These are phyloP conservation scores for Nansenia antarctica DNA, from an alignment of 2,113 vertebrate genomes.

Conservation along the genomic window DNA sequence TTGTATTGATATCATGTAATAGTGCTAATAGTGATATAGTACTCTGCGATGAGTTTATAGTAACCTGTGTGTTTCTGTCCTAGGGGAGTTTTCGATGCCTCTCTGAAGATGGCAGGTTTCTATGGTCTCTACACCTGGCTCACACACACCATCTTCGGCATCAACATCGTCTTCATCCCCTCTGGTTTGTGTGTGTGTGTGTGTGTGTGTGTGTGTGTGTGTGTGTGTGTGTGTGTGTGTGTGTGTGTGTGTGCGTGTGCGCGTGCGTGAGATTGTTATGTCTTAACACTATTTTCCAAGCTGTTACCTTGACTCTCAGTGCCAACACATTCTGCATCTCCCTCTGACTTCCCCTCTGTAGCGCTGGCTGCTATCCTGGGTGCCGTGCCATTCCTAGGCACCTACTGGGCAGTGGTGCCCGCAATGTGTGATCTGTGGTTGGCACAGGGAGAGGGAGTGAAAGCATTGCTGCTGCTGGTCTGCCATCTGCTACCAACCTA, in stretches of 20 bases:
- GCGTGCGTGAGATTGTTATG: neutral
- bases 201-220: neutral
- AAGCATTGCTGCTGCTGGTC: constrained; percentile 88
- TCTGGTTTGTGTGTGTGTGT: constrained; percentile 83
- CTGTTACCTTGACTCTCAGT: no score
- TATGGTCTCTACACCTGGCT: constrained; percentile 99
- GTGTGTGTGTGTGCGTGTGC: neutral
- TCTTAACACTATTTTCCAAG: neutral
- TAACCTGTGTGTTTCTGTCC: constrained; percentile 22
- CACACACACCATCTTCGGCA: constrained; percentile 98
- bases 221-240: neutral
- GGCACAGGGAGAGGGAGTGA: constrained; percentile 89
- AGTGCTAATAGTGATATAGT: no score
- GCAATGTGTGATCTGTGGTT: constrained; percentile 95
- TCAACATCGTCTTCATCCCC: constrained; percentile 98
- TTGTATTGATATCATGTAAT: no score
- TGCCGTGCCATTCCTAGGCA: constrained; percentile 95
- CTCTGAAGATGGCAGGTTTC: constrained; percentile 98
- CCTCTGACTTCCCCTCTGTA: constrained; percentile 20
- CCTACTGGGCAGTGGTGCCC: constrained; percentile 94
- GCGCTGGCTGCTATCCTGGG: constrained; percentile 93
- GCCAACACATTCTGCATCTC: neutral
- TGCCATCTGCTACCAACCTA: constrained; percentile 97
- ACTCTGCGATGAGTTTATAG: no score
- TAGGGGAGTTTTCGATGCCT: constrained; percentile 85